phyloP scores from a whole-genome alignment of 1,140 invertebrate genomes.

The Maniola jurtina region DNA sequence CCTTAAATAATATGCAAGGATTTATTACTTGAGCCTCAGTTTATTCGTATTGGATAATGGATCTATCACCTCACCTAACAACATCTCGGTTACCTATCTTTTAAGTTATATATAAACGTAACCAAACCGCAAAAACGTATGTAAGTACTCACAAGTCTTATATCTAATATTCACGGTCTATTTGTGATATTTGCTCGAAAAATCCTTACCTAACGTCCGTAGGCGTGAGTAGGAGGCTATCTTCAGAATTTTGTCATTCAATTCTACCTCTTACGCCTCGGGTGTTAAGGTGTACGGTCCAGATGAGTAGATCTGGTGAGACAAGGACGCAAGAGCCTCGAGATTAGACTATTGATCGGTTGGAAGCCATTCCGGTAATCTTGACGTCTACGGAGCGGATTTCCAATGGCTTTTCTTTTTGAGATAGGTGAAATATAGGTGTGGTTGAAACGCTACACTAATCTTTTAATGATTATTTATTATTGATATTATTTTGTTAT shows the following conservation, averaged over 20 bases:
- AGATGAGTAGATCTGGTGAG: conserved; percentile 28
- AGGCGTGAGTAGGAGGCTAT: conserved; percentile 14
- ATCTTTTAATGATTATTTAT: background rate
- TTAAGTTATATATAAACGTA: background rate
- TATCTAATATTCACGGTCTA: background rate
- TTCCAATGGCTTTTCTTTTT: conserved; percentile 23
- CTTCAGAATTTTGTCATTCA: background rate
- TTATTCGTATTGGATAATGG: too few species aligned
- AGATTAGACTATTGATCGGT: conserved; percentile 33
- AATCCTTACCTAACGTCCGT: conserved; percentile 9
- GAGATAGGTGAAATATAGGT: conserved; percentile 9
- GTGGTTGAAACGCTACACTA: background rate
- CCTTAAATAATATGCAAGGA: too few species aligned
- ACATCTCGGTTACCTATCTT: too few species aligned
- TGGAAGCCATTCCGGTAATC: conserved; percentile 32
- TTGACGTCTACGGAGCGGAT: conserved; percentile 30
- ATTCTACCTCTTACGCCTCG: background rate
- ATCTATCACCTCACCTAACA: too few species aligned
- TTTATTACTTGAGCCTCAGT: too few species aligned
- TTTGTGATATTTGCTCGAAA: conserved; percentile 8
- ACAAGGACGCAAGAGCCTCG: conserved; percentile 20
- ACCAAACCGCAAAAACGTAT: background rate
- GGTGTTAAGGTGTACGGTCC: conserved; percentile 7
- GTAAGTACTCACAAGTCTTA: background rate
- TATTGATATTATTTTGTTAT: background rate